Percentiles rank a stretch among this genome's conserved stretches.
Evolutionary conservation across 2,888 invertebrate genomes (phyloP).

Genomic region (Arctia plantaginis): DNA sequence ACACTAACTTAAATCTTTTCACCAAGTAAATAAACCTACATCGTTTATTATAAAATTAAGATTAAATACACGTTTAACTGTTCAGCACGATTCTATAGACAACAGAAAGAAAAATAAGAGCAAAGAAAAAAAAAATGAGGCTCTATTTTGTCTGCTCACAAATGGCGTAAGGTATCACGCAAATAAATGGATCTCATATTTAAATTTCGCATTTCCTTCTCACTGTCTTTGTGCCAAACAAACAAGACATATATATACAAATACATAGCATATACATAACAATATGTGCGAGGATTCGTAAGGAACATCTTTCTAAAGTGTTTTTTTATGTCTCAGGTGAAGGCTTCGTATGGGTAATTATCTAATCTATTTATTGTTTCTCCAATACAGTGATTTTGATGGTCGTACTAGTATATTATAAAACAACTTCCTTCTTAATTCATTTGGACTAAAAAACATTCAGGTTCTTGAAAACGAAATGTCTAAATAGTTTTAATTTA

Average conservation of each 20-base stretch:
- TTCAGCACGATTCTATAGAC: neutral
- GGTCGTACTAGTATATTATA: neutral
- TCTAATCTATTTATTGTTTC: neutral
- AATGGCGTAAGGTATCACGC: conserved; percentile 5
- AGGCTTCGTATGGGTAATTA: neutral
- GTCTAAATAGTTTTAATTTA: neutral
- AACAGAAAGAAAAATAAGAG: neutral
- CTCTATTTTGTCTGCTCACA: neutral
- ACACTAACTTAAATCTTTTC: neutral
- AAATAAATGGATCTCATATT: conserved; percentile 7
- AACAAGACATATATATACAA: neutral
- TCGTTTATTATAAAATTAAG: neutral
- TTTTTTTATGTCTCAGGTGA: conserved; percentile 14
- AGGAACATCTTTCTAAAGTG: conserved; percentile 7
- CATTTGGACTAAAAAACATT: neutral
- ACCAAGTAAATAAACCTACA: neutral
- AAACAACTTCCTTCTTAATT: neutral
- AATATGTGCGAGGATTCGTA: neutral
- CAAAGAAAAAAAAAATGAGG: neutral
- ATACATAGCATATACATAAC: neutral
- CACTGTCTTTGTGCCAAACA: neutral
- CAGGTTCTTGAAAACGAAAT: neutral
- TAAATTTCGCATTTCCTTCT: conserved; percentile 9
- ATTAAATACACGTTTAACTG: neutral
- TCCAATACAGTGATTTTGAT: neutral